Base-by-base conservation (phyloP, 1,140 invertebrate genomes). In the Helicoverpa armigera region DNA sequence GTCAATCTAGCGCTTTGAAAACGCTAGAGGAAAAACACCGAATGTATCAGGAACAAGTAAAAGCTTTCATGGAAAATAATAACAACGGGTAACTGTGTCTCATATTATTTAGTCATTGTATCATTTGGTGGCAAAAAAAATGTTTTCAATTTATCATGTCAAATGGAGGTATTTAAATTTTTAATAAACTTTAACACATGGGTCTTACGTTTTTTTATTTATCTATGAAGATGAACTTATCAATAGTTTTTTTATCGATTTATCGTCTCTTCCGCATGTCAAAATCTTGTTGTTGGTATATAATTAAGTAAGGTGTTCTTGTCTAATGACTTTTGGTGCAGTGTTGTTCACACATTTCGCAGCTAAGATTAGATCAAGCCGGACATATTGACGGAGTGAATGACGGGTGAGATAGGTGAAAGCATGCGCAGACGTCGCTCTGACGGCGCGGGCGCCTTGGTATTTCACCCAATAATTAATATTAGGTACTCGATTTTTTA, bases 1-100 rank as follows among this genome's bases (percentile, higher is more conserved):
- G 90, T 77, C 90, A 89, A 2, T 91, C 90, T 2, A 92, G 85
- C 74, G 88, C 91, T 31, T 82, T 94, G 9, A 86, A 79, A 79
- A 85, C 80, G 35, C 79, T 94, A 60, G 92, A 94, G 84, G 92
- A 91, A 70, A 93, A 94, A 86, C 93, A 94, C 80, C 85, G 86
- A 63, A 88, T 90, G 81, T 94, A 91, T 80, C 92, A 94, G 74
- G 91, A 94, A 73, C 89, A 89, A 86, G 89, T 94, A 7, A 94
- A 91, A 86, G 82, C 81, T 4, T 92, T 90, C 69, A 84, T 85
- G 35, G 82, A 89, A 11, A 73, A 79, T 10, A 76, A 76, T 63
- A 81, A 83, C 5, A 85, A 83, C 61, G 35, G 43, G 14, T 84
- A 80, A 75, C 69, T 23, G 23, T 78, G 14, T 67, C 29, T 18